phyloP scores from a whole-genome alignment of 2,888 invertebrate species.

The Podotricha telesiphe region DNA sequence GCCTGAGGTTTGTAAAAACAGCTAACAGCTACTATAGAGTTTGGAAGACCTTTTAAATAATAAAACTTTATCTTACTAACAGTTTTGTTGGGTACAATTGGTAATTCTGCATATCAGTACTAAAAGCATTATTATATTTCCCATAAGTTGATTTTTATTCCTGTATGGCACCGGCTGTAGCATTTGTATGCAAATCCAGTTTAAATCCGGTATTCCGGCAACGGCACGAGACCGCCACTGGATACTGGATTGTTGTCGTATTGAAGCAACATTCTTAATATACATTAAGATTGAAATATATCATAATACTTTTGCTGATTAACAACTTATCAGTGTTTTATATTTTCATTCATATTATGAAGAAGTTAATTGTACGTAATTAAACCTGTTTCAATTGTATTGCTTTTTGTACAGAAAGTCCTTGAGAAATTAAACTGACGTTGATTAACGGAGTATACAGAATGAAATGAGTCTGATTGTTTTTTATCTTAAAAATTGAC shows the following conservation, averaged over 20 bases:
- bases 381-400: slow-evolving; percentile 19
- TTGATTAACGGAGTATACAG: slow-evolving; percentile 17
- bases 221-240: slow-evolving; percentile 41
- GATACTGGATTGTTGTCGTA: slow-evolving; percentile 40
- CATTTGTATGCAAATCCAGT: slow-evolving; percentile 45
- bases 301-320: slow-evolving; percentile 8
- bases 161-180: slow-evolving; percentile 38
- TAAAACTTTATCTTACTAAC: no score
- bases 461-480: slow-evolving; percentile 17
- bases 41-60: no score
- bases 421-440: slow-evolving; percentile 18
- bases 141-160: slow-evolving; percentile 26
- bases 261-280: slow-evolving; percentile 44
- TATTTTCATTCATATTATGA: slow-evolving; percentile 13
- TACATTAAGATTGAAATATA: slow-evolving; percentile 34
- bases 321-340: slow-evolving; percentile 7
- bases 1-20: slow-evolving; percentile 85
- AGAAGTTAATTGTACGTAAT: slow-evolving; percentile 11
- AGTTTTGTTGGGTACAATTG: no score
- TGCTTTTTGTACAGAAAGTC: slow-evolving; percentile 23
- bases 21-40: not conserved
- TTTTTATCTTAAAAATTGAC: slow-evolving; percentile 19
- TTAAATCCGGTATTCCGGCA: slow-evolving; percentile 43
- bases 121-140: not conserved
- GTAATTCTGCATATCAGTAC: no score